Conservation (phyloP, 2,797 vertebrate genomes). For the Malacoraja senta region DNA sequence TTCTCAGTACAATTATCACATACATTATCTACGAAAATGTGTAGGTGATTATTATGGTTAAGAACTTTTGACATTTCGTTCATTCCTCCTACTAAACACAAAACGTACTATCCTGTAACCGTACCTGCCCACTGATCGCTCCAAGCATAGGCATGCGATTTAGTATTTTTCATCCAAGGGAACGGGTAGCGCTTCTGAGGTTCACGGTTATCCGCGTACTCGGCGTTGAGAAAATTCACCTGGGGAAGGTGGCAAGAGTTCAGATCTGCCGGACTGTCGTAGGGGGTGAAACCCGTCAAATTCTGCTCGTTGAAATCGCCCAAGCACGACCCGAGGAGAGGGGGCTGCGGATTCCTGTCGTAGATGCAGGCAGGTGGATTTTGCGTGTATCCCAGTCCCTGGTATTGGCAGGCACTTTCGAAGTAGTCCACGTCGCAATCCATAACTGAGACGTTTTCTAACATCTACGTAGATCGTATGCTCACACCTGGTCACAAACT, state of each 20-base stretch:
- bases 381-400: conserved; percentile 40
- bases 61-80: neutral
- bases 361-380: conserved; percentile 45
- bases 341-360: conserved; percentile 38
- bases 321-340: conserved; percentile 40
- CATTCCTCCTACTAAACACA: neutral
- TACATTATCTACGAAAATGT: neutral
- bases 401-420: conserved; percentile 41
- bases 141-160: conserved; percentile 42
- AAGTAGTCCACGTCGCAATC: conserved; percentile 45
- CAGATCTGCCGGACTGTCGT: conserved; percentile 41
- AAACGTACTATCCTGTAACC: neutral
- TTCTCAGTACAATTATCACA: neutral
- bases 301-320: conserved; percentile 39
- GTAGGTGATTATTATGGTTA: neutral
- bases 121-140: conserved; percentile 40
- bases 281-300: conserved; percentile 39
- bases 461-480: neutral
- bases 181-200: conserved; percentile 40
- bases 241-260: conserved; percentile 37
- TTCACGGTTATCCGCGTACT: conserved; percentile 26
- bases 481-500: neutral
- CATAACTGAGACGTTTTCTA: conserved; percentile 41
- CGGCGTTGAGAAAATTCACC: conserved; percentile 37
- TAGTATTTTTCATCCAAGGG: conserved; percentile 49